phyloP scores from a whole-genome alignment of 2,797 vertebrate species.

The Harpagifer antarcticus region DNA sequence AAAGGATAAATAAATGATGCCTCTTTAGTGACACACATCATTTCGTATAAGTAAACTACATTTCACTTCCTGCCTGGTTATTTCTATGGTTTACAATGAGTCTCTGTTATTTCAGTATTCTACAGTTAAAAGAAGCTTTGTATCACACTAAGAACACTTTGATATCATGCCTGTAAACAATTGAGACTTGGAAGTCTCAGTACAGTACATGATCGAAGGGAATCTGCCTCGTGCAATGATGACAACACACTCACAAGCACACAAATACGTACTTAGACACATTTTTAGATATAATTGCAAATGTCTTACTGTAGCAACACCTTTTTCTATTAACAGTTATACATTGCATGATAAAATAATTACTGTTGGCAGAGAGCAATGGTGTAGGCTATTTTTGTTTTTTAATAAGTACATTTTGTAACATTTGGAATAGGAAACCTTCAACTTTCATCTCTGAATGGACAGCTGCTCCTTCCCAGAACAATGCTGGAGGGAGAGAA shows the following conservation, averaged over 20 bases:
- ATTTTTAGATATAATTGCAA: neutral
- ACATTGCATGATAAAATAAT: neutral
- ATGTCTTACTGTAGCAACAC: neutral
- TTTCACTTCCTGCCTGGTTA: conserved; percentile 6
- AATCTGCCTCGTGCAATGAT: conserved; percentile 44
- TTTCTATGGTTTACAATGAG: conserved; percentile 29
- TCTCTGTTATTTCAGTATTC: conserved; percentile 60
- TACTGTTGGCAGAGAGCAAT: neutral
- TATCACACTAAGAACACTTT: conserved; percentile 53
- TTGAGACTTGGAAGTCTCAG: conserved; percentile 54
- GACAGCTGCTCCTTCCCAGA: conserved; percentile 25
- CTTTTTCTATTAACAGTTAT: conserved; percentile 5
- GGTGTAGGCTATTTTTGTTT: neutral
- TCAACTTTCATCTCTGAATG: conserved; percentile 44
- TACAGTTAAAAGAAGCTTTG: conserved; percentile 41
- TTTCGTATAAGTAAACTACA: conserved; percentile 23
- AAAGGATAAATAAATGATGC: conserved; percentile 1
- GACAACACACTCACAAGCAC: conserved; percentile 20
- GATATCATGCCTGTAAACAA: conserved; percentile 67
- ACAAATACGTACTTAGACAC: conserved; percentile 15
- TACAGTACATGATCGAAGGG: conserved; percentile 60
- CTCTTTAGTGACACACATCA: conserved; percentile 19
- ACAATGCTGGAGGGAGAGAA: conserved; percentile 33
- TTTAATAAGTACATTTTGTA: conserved; percentile 19
- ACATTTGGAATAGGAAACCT: conserved; percentile 35